Evolutionary conservation across 2,113 vertebrate genomes (phyloP).

Genomic region (Xyliphius kryptos): DNA sequence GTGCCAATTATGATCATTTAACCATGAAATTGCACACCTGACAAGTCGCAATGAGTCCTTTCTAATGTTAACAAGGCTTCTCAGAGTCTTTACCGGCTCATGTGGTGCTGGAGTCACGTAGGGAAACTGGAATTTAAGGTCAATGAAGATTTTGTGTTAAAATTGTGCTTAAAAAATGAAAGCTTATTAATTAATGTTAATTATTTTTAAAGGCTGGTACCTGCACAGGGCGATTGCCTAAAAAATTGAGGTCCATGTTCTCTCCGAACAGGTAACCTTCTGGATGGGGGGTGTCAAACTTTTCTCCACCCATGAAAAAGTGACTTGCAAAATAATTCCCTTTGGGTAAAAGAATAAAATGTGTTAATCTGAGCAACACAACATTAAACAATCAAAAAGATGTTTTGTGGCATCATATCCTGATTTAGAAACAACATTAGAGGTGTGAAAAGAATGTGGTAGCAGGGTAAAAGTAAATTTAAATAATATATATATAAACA

Average conservation of each 20-base stretch:
- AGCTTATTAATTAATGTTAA: no score
- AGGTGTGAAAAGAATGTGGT: no score
- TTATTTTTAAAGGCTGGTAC: slow-evolving; percentile 49
- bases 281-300: slow-evolving; percentile 95
- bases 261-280: slow-evolving; percentile 98
- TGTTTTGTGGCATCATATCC: no score
- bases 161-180: no score
- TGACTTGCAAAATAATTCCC: slow-evolving; percentile 98
- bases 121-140: background rate
- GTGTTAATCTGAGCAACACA: no score
- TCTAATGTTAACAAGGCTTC: slow-evolving; percentile 95
- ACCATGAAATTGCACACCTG: slow-evolving; percentile 63
- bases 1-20: background rate
- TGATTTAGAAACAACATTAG: no score
- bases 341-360: slow-evolving; percentile 42
- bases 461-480: no score
- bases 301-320: slow-evolving; percentile 99
- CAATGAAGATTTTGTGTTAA: no score
- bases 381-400: no score
- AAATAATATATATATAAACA: no score
- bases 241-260: slow-evolving; percentile 97
- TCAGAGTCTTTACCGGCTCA: slow-evolving; percentile 90
- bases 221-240: slow-evolving; percentile 95
- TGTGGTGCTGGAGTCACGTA: slow-evolving; percentile 96
- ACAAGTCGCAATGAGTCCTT: slow-evolving; percentile 93